These are phyloP conservation scores for Jaculus jaculus DNA, from an alignment of 2,113 vertebrate species.

Conservation along the genomic window DNA sequence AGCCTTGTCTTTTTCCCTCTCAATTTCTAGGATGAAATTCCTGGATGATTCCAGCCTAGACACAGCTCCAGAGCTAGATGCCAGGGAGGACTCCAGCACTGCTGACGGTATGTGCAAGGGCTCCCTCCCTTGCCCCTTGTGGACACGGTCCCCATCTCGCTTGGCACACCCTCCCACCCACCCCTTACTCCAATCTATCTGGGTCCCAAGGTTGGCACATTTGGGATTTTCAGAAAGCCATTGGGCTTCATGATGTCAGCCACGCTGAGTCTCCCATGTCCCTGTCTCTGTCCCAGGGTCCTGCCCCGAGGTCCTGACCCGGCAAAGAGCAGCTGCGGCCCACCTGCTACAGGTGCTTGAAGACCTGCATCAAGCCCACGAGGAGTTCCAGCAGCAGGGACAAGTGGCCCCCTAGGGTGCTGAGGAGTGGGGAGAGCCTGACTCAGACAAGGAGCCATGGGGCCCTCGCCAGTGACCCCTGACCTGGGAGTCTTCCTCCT, in stretches of 20 bases:
- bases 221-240: background rate
- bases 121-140: background rate
- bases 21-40: conserved; percentile 85
- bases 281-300: conserved; percentile 50
- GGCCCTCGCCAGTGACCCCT: background rate
- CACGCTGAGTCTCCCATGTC: background rate
- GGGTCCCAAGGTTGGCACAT: background rate
- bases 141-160: background rate
- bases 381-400: conserved; percentile 85
- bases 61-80: conserved; percentile 73
- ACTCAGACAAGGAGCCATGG: background rate
- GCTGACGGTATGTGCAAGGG: conserved; percentile 78
- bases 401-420: conserved; percentile 75
- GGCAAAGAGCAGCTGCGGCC: conserved; percentile 72
- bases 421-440: conserved; percentile 44
- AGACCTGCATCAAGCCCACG: conserved; percentile 88
- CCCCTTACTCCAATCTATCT: background rate
- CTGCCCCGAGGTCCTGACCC: conserved; percentile 62
- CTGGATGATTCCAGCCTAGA: conserved; percentile 79
- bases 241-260: background rate
- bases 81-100: conserved; percentile 45
- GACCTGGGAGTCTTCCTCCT: background rate
- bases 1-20: background rate
- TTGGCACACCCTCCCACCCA: rapidly evolving
- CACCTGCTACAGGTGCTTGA: conserved; percentile 86